A percentile compares a stretch with the other conserved stretches of the same genome.
phyloP scores from a whole-genome alignment of 2,797 vertebrate species.

The Leptatherina wallacei region DNA sequence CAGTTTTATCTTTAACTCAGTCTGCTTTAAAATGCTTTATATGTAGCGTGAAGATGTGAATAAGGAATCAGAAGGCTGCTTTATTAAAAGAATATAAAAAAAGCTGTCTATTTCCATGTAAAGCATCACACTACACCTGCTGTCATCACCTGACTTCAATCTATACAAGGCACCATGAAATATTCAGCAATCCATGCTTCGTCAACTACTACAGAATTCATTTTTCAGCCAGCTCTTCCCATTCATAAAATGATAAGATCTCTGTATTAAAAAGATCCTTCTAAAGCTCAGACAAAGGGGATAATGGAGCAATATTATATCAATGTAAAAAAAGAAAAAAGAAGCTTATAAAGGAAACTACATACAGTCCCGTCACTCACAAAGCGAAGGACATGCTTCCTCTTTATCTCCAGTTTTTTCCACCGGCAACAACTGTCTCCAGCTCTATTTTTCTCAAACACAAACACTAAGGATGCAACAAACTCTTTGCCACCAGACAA shows the following conservation, averaged over 20 bases:
- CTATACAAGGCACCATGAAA: slow-evolving; percentile 69
- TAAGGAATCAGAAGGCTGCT: slow-evolving; percentile 34
- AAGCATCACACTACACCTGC: slow-evolving; percentile 72
- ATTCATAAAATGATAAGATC: slow-evolving; percentile 35
- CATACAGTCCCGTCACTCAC: slow-evolving; percentile 32
- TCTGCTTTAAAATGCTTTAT: slow-evolving; percentile 10
- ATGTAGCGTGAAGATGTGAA: background rate
- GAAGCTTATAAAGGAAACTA: background rate
- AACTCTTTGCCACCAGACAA: background rate
- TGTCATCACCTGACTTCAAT: slow-evolving; percentile 64
- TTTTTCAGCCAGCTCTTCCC: slow-evolving; percentile 14
- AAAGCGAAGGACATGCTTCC: slow-evolving; percentile 65
- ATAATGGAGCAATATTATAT: background rate
- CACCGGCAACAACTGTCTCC: slow-evolving; percentile 37
- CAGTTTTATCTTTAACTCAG: background rate
- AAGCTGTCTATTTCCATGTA: slow-evolving; percentile 56
- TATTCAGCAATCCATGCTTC: slow-evolving; percentile 64
- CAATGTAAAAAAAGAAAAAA: background rate
- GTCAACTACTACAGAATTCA: slow-evolving; percentile 63
- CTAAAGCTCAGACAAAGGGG: background rate
- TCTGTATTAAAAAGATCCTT: background rate
- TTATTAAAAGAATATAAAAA: slow-evolving; percentile 39
- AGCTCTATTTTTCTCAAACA: slow-evolving; percentile 12
- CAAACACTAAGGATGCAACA: slow-evolving; percentile 3
- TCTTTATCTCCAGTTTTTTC: slow-evolving; percentile 34